Evolutionary conservation across 2,113 vertebrate genomes (phyloP), one percentile per base, ranked within the genome.

Genomic region (Tretioscincus oriximinensis): DNA sequence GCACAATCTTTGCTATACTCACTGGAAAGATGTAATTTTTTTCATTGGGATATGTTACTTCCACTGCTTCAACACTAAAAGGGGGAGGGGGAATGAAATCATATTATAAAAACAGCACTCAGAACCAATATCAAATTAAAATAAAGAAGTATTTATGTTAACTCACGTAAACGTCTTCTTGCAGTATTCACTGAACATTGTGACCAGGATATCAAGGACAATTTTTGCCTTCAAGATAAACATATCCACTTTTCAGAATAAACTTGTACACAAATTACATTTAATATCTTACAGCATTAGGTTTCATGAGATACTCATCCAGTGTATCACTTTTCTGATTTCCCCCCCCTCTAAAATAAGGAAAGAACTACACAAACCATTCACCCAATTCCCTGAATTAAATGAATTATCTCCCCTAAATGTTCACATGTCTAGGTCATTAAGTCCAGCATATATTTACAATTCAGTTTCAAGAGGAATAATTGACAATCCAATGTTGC

Each of bases 161-260:
- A 95, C 98, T 97, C 91, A 99, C 98, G 93, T 99, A 94, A 99
- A 99, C 1, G 96, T 96, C 85, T 98, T 95, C 28, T 95, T 93
- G 88, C 98, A 99, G 75, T 99, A 99, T 92, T 98, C 97, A 90
- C 98, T 97, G 88, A 99, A 99, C 96, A 96, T 99, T 14, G 98
- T 97, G 84, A 99, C 98, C 67, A 99, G 94, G 87, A 96, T 94
- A 94, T 99, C 98, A 89, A 99, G 92, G 85, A 98, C 97, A 35
- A 97, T 97, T 95, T 99, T 99, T 60, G 98, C 98, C 98, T 99
- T 90, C 10, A 77, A 94, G 74, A 54, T 81, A 89, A 73, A 69
- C 60, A 92, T 41, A 82, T 66, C 45, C 10, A 88, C 76, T 88
- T 58, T 79, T 66, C 85, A 82, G 74, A 78, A 47, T 60, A 14